Base-by-base conservation (phyloP, 2,113 vertebrate species). In the Pterophyllum scalare region DNA sequence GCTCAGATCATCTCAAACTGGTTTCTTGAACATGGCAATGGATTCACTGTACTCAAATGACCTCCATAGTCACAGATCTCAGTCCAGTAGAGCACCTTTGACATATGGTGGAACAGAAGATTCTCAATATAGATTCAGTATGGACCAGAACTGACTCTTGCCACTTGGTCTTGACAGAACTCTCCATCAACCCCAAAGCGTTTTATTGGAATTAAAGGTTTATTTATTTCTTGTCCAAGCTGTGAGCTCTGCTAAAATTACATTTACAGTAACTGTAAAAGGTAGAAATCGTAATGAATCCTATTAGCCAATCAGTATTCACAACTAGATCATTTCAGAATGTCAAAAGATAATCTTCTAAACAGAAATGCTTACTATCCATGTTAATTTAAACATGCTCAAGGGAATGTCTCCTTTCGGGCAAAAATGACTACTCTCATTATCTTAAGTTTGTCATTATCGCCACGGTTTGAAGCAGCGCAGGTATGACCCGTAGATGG, bases 401-500 rank as follows among this genome's bases (percentile, higher is more conserved):
- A 49, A 3, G 57, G 59, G 26, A 60, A 49, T 58, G 2, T 49
- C 6, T 7, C 12, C 26, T 80, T 70, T 49, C 14, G 35, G 38
- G 12, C 7, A 72, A 12, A 35, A 75, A 58, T 70, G 28, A 11
- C 22, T 52, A 3, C 3, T 56, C 74, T 59, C 3, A 35, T 28
- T 2, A 15, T 26, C 7, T 22, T 19, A n/a, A 15, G n/a, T 60
- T 43, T 3, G 31, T 40, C 12, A 17, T 49, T 58, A 13, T 78
- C 9, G 78, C 54, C 79, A 82, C 22, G 75, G 56, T 70, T 54
- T 80, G n/a, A 43, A 64, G 14, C 92, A 94, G 19, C 85, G 86
- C 2, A n/a, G 58, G 61, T 87, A 88, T 9, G 94, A 89, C 8
- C 82, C 80, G n/a, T 95, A 93, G 88, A 97, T 95, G 59, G 93